These are phyloP conservation scores for Pyxicephalus adspersus DNA, from an alignment of 2,113 vertebrate genomes.

Conservation along the genomic window DNA sequence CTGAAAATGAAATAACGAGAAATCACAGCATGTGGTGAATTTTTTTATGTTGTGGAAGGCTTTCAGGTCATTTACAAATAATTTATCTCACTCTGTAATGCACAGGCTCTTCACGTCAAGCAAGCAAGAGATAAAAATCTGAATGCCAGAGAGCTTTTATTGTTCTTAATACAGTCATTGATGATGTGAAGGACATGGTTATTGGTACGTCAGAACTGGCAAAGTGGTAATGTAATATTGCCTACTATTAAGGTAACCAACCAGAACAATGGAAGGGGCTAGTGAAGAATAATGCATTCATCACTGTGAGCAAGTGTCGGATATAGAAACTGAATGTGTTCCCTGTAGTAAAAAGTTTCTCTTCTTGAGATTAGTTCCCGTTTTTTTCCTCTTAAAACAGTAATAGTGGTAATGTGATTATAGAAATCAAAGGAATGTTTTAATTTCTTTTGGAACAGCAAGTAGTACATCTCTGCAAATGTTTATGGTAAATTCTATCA, in stretches of 20 bases:
- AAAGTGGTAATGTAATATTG: not conserved
- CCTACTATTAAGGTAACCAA: not conserved
- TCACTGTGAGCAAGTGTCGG: too few relatives aligned
- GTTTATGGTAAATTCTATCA: too few relatives aligned
- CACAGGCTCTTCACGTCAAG: not conserved
- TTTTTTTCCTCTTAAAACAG: too few relatives aligned
- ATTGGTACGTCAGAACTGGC: not conserved
- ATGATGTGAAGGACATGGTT: conserved; percentile 5
- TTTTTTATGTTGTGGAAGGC: not conserved
- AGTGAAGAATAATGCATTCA: too few relatives aligned
- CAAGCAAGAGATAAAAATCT: not conserved
- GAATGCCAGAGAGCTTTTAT: not conserved
- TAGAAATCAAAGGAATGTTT: too few relatives aligned
- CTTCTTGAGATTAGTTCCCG: too few relatives aligned
- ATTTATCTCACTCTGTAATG: conserved; percentile 19
- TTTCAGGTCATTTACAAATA: not conserved
- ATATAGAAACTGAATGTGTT: too few relatives aligned
- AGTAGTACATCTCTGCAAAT: too few relatives aligned
- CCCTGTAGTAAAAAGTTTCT: too few relatives aligned
- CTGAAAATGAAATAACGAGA: conserved; percentile 5
- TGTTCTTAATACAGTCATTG: not conserved
- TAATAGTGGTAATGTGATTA: too few relatives aligned
- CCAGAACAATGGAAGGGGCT: not conserved
- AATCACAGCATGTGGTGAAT: conserved; percentile 4
- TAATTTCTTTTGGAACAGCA: too few relatives aligned